Percentiles rank a stretch among this genome's conserved stretches.
Evolutionary conservation across 2,797 vertebrate genomes (phyloP).

Genomic region (Poeciliopsis infans): DNA sequence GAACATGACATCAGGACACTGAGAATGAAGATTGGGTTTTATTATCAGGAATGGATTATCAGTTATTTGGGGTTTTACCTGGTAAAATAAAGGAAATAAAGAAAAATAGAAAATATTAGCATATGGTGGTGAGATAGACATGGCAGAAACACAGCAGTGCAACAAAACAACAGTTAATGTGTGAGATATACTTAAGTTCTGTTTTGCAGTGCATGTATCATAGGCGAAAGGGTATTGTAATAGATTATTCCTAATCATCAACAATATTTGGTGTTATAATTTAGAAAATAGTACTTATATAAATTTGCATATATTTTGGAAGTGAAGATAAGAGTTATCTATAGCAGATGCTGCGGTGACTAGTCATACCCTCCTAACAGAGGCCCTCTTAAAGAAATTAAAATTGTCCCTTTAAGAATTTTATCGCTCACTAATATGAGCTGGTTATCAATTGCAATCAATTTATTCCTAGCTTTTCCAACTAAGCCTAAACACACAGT

Average conservation of each 20-base stretch:
- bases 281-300: background rate
- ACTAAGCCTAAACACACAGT: constrained; percentile 25
- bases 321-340: background rate
- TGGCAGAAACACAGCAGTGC: background rate
- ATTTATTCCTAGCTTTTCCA: background rate
- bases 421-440: background rate
- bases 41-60: no score
- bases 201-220: background rate
- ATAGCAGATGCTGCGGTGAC: background rate
- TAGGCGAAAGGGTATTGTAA: background rate
- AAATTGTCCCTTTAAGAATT: background rate
- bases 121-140: background rate
- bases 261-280: background rate
- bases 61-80: no score
- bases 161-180: background rate
- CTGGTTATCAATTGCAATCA: background rate
- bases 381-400: background rate
- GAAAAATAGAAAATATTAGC: background rate
- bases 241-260: background rate
- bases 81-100: no score
- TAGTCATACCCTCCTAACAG: background rate
- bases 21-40: no score
- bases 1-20: background rate
- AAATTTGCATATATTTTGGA: background rate
- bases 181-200: background rate